Conservation (phyloP, 1,140 invertebrate genomes). For the Macrocentrus cingulum region DNA sequence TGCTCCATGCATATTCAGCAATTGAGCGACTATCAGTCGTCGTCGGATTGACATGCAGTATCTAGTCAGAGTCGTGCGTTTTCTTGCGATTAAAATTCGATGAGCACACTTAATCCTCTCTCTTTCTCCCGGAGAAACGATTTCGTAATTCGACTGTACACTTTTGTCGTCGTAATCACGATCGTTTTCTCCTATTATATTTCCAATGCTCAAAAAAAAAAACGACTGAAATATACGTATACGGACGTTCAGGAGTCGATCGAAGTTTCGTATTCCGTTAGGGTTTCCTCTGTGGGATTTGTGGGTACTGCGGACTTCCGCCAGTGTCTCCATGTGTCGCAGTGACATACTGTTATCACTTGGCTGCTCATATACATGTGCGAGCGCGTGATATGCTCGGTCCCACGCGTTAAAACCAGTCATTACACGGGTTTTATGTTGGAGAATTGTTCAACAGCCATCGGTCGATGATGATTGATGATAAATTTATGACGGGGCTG, state of each 20-base stretch:
- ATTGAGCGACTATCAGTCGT: neutral
- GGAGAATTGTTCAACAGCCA: too few species aligned
- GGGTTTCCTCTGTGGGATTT: slow-evolving; percentile 13
- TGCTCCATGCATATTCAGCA: too few species aligned
- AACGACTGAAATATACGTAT: too few species aligned
- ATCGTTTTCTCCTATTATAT: slow-evolving; percentile 24
- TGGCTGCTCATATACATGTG: slow-evolving; percentile 1
- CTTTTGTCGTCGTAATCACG: slow-evolving; percentile 10
- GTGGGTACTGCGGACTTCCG: slow-evolving; percentile 14
- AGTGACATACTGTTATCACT: slow-evolving; percentile 20
- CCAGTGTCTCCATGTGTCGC: slow-evolving; percentile 1
- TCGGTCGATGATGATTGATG: neutral
- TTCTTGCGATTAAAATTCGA: slow-evolving; percentile 26
- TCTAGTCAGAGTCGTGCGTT: slow-evolving; percentile 17
- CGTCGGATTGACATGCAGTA: neutral
- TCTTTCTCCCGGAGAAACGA: slow-evolving; percentile 22
- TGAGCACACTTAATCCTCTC: slow-evolving; percentile 13
- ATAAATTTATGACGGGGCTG: slow-evolving; percentile 18
- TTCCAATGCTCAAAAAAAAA: neutral
- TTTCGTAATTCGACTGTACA: slow-evolving; percentile 21
- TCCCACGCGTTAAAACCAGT: slow-evolving; percentile 10
- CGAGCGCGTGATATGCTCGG: slow-evolving; percentile 14
- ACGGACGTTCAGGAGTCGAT: slow-evolving; percentile 1
- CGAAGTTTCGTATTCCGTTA: slow-evolving; percentile 24
- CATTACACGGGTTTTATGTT: too few species aligned